Percentiles rank a stretch among this genome's conserved stretches.
phyloP scores from a whole-genome alignment of 2,888 invertebrate species.

The Trissolcus brochymenae region DNA sequence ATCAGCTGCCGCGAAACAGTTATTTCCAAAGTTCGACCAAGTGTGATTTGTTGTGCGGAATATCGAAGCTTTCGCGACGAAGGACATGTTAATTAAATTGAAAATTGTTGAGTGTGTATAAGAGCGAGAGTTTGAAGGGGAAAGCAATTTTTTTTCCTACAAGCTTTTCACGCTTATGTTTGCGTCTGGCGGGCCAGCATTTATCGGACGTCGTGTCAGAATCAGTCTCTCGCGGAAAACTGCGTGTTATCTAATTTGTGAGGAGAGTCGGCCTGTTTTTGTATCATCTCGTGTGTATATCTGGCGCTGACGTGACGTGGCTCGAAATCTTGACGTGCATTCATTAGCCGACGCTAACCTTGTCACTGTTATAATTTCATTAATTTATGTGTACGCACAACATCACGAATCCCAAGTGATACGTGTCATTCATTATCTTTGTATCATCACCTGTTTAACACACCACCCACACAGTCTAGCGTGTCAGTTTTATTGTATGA shows the following conservation, averaged over 20 bases:
- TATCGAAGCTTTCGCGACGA: too few species aligned
- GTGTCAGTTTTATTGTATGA: neutral
- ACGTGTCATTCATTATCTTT: conserved; percentile 23
- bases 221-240: neutral
- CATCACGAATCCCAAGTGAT: conserved; percentile 3
- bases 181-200: neutral
- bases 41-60: too few species aligned
- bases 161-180: too few species aligned
- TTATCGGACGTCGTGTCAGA: neutral
- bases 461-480: neutral
- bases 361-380: conserved; percentile 38
- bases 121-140: too few species aligned
- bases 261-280: conserved; percentile 16
- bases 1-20: too few species aligned
- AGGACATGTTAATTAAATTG: too few species aligned
- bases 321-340: conserved; percentile 34
- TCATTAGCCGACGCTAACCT: conserved; percentile 34
- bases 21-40: too few species aligned
- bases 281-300: conserved; percentile 15
- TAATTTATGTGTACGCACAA: conserved; percentile 29
- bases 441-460: conserved; percentile 15
- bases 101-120: neutral
- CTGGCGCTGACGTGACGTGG: conserved; percentile 25
- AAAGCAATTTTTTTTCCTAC: too few species aligned
- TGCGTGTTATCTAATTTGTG: conserved; percentile 24